Base-by-base conservation (phyloP, 2,113 vertebrate genomes). In the Macrotus californicus region DNA sequence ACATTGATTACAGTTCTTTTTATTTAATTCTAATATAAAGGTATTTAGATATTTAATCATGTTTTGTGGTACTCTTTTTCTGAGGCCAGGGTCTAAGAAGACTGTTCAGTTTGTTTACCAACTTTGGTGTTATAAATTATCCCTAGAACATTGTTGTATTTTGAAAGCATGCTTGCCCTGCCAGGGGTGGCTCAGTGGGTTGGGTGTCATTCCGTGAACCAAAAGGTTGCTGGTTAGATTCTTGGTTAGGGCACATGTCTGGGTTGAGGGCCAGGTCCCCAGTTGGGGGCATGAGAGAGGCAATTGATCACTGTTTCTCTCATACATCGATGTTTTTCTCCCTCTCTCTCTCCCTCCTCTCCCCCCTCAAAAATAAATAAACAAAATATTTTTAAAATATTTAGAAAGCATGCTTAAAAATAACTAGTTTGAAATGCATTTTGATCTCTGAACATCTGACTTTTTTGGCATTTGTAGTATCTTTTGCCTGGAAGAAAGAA, bases 371-470 rank as follows among this genome's bases (percentile, higher is more conserved):
- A 64, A 31, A 64, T 31, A 64, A 31, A 64, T 64, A 31, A 29
- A 64, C 24, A 64, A 31, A 64, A 64, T 64, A 24, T 64, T 64
- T 64, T 4, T 31, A 64, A 31, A 64, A 64, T 95, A 13, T 92
- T 93, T 67, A 94, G 48, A 89, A 96, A 93, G 21, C 12, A 75
- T 24, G 8, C 36, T 88, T 94, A 50, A 91, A 95, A 83, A 80
- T 91, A 89, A 91, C 41, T 89, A 82, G 43, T 89, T 85, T 92
- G 76, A 89, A 96, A 77, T 91, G 31, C 36, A 59, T 75, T 96
- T 96, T 96, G 31, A 18, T n/a, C 8, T 89, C 0, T 92, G 41
- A 89, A 70, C 34, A 93, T 82, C 31, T 82, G 36, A 50, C 6
- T 6, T 92, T 18, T 87, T 89, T 97, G 24, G 36, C 79, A 11